A percentile compares a stretch with the other conserved stretches of the same genome.
These are phyloP conservation scores for Glareola pratincola DNA, from an alignment of 2,113 vertebrate genomes.

Conservation along the genomic window DNA sequence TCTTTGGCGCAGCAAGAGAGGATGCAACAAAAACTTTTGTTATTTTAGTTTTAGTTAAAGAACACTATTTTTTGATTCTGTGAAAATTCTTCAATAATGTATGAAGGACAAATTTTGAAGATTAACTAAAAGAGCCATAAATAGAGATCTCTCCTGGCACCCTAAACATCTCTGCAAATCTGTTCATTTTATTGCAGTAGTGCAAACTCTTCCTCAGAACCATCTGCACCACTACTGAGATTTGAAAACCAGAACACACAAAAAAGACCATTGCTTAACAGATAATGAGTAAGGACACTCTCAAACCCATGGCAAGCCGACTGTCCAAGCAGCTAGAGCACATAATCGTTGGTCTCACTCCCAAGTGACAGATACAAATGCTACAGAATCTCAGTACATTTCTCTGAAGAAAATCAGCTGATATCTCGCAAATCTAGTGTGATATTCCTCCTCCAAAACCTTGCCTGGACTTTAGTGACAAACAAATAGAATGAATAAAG, in stretches of 20 bases:
- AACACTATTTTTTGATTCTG: neutral
- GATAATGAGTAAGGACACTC: neutral
- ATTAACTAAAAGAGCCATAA: neutral
- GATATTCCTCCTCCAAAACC: neutral
- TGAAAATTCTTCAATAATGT: neutral
- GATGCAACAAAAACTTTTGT: neutral
- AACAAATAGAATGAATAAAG: neutral
- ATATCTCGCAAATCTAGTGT: neutral
- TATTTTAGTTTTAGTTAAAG: neutral
- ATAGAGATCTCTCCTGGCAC: neutral
- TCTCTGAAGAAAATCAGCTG: neutral
- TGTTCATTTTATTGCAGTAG: slow-evolving; percentile 8
- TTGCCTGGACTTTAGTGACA: neutral
- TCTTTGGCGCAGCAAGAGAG: neutral
- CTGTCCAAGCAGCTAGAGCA: neutral
- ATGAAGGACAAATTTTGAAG: neutral
- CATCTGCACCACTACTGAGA: slow-evolving; percentile 1
- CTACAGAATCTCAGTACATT: neutral
- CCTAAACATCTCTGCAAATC: neutral
- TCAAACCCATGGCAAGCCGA: neutral
- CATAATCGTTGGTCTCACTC: neutral
- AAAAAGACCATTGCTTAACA: neutral
- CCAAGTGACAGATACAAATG: neutral
- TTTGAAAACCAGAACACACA: neutral
- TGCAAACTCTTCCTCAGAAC: neutral